phyloP scores from a whole-genome alignment of 2,888 invertebrate species.

The Drosophila atroscutellata region DNA sequence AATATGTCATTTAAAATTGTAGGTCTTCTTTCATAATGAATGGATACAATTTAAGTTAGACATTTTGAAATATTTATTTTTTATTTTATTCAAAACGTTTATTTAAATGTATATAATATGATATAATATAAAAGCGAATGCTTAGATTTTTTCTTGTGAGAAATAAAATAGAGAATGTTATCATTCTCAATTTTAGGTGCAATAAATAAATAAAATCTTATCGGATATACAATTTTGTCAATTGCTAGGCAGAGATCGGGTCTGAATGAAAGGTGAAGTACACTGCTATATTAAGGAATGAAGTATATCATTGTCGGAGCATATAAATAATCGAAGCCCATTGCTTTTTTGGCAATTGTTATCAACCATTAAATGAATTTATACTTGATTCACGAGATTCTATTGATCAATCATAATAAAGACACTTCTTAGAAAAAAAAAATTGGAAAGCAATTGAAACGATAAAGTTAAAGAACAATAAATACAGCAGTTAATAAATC shows the following conservation, averaged over 20 bases:
- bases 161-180: neutral
- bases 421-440: neutral
- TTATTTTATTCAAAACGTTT: neutral
- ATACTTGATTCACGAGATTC: conserved; percentile 1
- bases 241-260: conserved; percentile 10
- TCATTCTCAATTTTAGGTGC: neutral
- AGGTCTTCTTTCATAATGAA: neutral
- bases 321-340: neutral
- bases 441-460: neutral
- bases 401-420: neutral
- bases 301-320: neutral
- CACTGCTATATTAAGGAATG: neutral
- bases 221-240: conserved; percentile 13
- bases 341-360: neutral
- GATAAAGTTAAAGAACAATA: neutral
- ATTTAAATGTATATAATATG: neutral
- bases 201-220: conserved; percentile 33
- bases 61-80: neutral
- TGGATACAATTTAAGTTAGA: neutral
- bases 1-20: neutral
- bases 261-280: conserved; percentile 1
- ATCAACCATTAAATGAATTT: neutral
- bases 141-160: neutral
- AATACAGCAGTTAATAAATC: neutral
- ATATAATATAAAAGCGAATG: neutral